Base-by-base conservation (phyloP, 1,140 invertebrate genomes). In the Drosophila chauvacae region DNA sequence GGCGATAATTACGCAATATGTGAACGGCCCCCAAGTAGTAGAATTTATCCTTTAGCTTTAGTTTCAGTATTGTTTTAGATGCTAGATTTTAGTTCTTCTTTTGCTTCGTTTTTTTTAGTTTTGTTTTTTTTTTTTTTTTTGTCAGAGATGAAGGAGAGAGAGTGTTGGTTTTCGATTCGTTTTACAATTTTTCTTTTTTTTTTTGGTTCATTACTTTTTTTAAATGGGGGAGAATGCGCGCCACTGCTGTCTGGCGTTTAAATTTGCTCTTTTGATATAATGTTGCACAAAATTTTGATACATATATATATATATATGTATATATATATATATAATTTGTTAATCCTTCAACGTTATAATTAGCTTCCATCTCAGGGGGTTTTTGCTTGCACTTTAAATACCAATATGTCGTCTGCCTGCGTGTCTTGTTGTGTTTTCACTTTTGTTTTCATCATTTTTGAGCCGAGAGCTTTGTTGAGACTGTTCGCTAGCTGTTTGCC, bases 201-300 rank as follows among this genome's bases (percentile, higher is more conserved):
- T 63, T 63, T n/a, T 30, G 42, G 20, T 11, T 26, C 23, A 16
- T 48, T 51, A n/a, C 4, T 50, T 53, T 53, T 28, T 28, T 53
- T 68, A 18, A 41, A 47, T 59, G 65, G 41, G 62, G 56, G 55
- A 42, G 41, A 76, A 66, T 76, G 66, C 61, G 66, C 59, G 66
- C 66, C 62, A 51, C 39, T 57, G 65, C 53, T 50, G 41, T 26
- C 30, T 13, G 45, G 20, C 20, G 45, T 45, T 63, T 60, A 51
- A 68, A 56, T 80, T 76, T 74, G 48, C 55, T 83, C 71, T 83
- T 90, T 88, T 85, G 81, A 90, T 90, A 88, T 90, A 87, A 88
- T 63, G 84, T 87, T 87, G 84, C 84, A 78, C 84, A 87, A 88
- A 83, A 84, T 88, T 88, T 87, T 77, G 66, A 88, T 75, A 78